These are phyloP conservation scores for Phenganax subtilis DNA, from an alignment of 92 coral and sea anemone genomes.

Conservation along the genomic window DNA sequence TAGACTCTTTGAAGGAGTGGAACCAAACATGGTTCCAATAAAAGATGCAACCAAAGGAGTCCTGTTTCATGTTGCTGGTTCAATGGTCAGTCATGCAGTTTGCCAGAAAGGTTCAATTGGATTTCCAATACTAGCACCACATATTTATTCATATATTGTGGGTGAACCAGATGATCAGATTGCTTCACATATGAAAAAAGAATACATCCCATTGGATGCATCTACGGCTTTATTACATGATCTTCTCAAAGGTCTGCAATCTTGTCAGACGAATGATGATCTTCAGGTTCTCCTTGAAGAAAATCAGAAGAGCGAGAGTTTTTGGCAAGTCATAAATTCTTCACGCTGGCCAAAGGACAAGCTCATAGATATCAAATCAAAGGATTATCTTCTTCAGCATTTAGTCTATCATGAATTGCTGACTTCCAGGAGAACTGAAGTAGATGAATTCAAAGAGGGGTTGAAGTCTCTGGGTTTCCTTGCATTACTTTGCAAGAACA, in stretches of 20 bases:
- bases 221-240: slow-evolving; percentile 44
- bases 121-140: slow-evolving; percentile 43
- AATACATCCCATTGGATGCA: slow-evolving; percentile 51
- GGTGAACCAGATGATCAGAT: slow-evolving; percentile 23
- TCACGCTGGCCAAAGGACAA: slow-evolving; percentile 47
- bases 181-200: slow-evolving; percentile 34
- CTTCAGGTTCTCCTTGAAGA: slow-evolving; percentile 35
- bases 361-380: slow-evolving; percentile 33
- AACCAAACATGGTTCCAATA: slow-evolving; percentile 44
- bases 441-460: slow-evolving; percentile 54
- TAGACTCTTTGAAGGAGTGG: slow-evolving; percentile 51
- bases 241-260: slow-evolving; percentile 32
- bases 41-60: slow-evolving; percentile 55
- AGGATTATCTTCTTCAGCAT: slow-evolving; percentile 45
- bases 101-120: slow-evolving; percentile 48
- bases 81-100: slow-evolving; percentile 39
- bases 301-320: slow-evolving; percentile 38
- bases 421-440: slow-evolving; percentile 44
- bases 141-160: slow-evolving; percentile 46
- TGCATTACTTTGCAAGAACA: slow-evolving; percentile 42
- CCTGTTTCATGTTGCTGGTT: slow-evolving; percentile 44
- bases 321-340: slow-evolving; percentile 42
- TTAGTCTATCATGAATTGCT: slow-evolving; percentile 51
- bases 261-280: slow-evolving; percentile 17
- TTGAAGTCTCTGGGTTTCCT: slow-evolving; percentile 45